A percentile compares a stretch with the other conserved stretches of the same genome.
phyloP scores from a whole-genome alignment of 2,888 invertebrate species.

The Antheraea yamamai region DNA sequence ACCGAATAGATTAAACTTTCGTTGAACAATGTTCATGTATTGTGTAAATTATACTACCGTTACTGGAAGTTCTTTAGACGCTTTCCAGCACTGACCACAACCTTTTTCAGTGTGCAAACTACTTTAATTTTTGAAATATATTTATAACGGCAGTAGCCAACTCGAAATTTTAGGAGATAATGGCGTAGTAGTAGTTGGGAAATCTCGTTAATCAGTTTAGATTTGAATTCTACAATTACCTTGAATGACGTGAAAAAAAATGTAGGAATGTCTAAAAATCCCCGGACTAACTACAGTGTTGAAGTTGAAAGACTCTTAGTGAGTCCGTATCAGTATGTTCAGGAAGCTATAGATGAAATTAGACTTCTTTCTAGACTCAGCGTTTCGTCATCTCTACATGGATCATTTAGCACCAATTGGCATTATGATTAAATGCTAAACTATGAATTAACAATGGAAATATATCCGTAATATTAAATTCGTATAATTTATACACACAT shows the following conservation, averaged over 20 bases:
- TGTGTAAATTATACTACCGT: conserved; percentile 27
- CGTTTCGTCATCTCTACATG: background rate
- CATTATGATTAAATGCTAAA: background rate
- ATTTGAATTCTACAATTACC: background rate
- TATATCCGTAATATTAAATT: background rate
- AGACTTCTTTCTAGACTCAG: background rate
- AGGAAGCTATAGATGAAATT: background rate
- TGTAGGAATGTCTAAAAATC: background rate
- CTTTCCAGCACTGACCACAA: conserved; percentile 15
- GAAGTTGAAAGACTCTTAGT: background rate
- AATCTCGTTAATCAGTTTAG: background rate
- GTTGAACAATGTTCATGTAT: conserved; percentile 14
- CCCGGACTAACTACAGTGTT: background rate
- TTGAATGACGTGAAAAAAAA: background rate
- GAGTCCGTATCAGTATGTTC: background rate
- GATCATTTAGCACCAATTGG: background rate
- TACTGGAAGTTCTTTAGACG: conserved; percentile 13
- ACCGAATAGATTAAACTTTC: conserved; percentile 15
- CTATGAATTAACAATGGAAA: background rate
- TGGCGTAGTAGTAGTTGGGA: background rate
- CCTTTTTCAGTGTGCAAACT: conserved; percentile 25
- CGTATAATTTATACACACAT: background rate
- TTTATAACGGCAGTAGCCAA: no score
- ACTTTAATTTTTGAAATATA: conserved; percentile 2
- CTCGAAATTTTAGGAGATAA: background rate